Evolutionary conservation across 2,113 vertebrate species (phyloP), one percentile per base, ranked within the genome.

Genomic region (Toxotes jaculatrix): DNA sequence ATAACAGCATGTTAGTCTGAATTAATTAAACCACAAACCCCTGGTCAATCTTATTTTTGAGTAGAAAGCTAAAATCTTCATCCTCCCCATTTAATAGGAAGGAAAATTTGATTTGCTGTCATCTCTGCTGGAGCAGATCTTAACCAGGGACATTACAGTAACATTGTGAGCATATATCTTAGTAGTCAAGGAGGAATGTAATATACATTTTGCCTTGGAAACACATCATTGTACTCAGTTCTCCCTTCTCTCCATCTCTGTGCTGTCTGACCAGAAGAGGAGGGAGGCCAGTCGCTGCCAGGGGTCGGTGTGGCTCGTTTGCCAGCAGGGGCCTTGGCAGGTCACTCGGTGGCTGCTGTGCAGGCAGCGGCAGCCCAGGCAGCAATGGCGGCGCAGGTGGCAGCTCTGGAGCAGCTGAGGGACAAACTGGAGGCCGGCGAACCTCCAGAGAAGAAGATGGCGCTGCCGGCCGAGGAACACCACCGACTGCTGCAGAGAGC

Each of bases 371-470:
- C 95, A 1, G 95, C 95, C 23, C 97, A 97, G 83, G 96, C 96
- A 0, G 95, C 96, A 0, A 96, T 96, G 6, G 96, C 96, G 0
- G 98, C 98, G 0, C 98, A 99, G 88, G 95, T 97, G 0, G 97
- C 95, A 0, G 98, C 97, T 0, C 91, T 99, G 94, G 98, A 99
- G 89, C 98, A 99, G 85, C 96, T 99, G 43, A 91, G 97, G 90
- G 98, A 99, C 92, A 99, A 98, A 88, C 94, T 99, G 92, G 98
- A 99, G 85, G 94, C 96, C 0, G 97, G 97, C 0, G 98, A 98
- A 82, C 98, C 98, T 0, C 98, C 98, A 0, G 97, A 99, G 93
- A 99, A 99, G 94, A 99, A 98, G 93, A 95, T 99, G 95, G 97
- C 96, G 0, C 92, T 99, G 77, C 95, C 96, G 0, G 86, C 96